A percentile compares a stretch with the other conserved stretches of the same genome.
Conservation (phyloP, 2,113 vertebrate species). For the Phylloscopus trochilus region DNA sequence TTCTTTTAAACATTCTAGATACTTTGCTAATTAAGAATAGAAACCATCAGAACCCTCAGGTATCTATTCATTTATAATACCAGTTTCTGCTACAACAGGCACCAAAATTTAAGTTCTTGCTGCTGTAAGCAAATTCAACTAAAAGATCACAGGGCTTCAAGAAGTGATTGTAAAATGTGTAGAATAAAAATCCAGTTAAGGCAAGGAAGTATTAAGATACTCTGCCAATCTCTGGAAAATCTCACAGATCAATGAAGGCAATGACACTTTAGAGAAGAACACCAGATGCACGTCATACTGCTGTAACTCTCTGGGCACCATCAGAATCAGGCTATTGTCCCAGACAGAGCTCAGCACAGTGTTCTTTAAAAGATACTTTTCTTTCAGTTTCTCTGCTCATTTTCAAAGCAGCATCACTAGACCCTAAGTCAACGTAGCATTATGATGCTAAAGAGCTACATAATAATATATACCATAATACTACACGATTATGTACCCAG, state of each 20-base stretch:
- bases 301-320: neutral
- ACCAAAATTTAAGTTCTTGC: neutral
- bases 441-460: neutral
- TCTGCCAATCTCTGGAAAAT: neutral
- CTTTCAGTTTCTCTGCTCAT: neutral
- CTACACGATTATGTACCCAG: neutral
- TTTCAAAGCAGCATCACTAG: neutral
- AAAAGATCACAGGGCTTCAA: neutral
- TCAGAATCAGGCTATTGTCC: neutral
- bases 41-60: neutral
- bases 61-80: neutral
- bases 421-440: neutral
- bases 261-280: neutral
- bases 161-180: neutral
- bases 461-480: neutral
- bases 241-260: neutral
- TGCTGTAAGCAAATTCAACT: neutral
- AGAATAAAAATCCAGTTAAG: neutral
- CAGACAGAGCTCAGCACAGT: neutral
- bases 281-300: neutral
- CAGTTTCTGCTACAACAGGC: neutral
- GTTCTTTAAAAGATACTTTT: neutral
- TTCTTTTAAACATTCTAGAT: neutral
- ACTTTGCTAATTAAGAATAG: neutral
- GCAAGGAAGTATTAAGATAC: neutral